These are phyloP conservation scores for Orthochromis malagaraziensis DNA, from an alignment of 2,113 vertebrate species.

Conservation along the genomic window DNA sequence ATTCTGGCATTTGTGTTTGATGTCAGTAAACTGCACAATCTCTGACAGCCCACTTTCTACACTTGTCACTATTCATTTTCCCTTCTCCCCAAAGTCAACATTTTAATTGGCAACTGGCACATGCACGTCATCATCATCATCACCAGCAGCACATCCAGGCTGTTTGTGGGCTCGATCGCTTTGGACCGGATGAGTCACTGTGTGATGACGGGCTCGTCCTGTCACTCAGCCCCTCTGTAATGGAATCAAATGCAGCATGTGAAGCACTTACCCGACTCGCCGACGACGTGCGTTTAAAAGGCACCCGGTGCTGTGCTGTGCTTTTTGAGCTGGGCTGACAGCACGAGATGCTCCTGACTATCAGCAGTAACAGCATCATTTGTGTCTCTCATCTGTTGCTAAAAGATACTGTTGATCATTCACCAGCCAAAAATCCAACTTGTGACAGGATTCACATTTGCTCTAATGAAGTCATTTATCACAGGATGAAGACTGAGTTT, in stretches of 20 bases:
- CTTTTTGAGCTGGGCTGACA: background rate
- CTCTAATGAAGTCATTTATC: background rate
- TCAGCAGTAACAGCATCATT: background rate
- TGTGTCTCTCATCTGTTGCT: background rate
- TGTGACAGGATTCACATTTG: background rate
- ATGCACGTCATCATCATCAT: background rate
- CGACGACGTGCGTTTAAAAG: slow-evolving; percentile 24
- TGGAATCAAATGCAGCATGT: slow-evolving; percentile 34
- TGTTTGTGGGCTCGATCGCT: slow-evolving; percentile 18
- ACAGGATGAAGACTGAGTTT: background rate
- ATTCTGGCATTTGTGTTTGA: background rate
- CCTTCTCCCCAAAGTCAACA: background rate
- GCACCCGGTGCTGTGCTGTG: background rate
- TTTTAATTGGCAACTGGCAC: background rate
- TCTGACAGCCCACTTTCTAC: slow-evolving; percentile 11
- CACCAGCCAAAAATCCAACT: background rate
- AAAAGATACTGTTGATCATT: background rate
- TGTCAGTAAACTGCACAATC: background rate
- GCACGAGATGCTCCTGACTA: background rate
- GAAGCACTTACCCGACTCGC: slow-evolving; percentile 36
- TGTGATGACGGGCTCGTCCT: slow-evolving; percentile 4
- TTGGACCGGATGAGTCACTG: slow-evolving; percentile 43
- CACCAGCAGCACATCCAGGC: background rate
- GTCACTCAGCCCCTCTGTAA: slow-evolving; percentile 48
- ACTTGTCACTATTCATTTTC: slow-evolving; percentile 37